Evolutionary conservation across 2,797 vertebrate species (phyloP).

Genomic region (Chelon auratus): DNA sequence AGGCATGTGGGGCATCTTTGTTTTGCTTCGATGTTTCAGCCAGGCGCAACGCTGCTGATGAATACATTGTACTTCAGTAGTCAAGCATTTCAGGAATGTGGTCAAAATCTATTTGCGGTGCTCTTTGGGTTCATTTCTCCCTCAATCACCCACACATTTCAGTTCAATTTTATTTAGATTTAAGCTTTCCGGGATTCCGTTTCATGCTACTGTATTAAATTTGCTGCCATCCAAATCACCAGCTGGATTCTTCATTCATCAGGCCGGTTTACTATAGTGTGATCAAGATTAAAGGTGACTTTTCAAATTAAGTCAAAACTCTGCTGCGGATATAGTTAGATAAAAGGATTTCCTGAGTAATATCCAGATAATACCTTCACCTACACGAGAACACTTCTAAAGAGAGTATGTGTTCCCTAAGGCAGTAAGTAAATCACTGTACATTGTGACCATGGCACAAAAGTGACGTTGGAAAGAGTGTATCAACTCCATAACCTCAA

Average conservation of each 20-base stretch:
- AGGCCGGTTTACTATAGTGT: constrained; percentile 29
- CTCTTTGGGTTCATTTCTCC: constrained; percentile 9
- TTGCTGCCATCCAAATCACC: constrained; percentile 7
- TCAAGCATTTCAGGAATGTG: constrained; percentile 65
- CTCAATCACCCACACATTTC: not conserved
- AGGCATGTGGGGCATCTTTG: constrained; percentile 50
- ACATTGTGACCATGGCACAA: constrained; percentile 73
- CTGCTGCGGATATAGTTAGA: constrained; percentile 62
- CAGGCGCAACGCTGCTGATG: constrained; percentile 60
- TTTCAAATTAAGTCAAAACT: constrained; percentile 61
- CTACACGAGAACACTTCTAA: constrained; percentile 71
- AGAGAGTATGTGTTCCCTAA: constrained; percentile 64
- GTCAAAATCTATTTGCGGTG: constrained; percentile 39
- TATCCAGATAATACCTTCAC: constrained; percentile 72
- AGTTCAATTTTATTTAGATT: constrained; percentile 20
- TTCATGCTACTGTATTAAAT: not conserved
- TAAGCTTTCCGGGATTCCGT: constrained; percentile 13
- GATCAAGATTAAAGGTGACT: constrained; percentile 51
- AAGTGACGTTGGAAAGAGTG: constrained; percentile 75
- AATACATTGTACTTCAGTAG: constrained; percentile 69
- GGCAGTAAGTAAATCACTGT: constrained; percentile 75
- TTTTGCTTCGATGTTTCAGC: constrained; percentile 61
- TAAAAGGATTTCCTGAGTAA: constrained; percentile 81
- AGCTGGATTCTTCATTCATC: constrained; percentile 39
- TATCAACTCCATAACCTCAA: constrained; percentile 82